Evolutionary conservation across 1,140 invertebrate species (phyloP).

Genomic region (Drosophila takahashii): DNA sequence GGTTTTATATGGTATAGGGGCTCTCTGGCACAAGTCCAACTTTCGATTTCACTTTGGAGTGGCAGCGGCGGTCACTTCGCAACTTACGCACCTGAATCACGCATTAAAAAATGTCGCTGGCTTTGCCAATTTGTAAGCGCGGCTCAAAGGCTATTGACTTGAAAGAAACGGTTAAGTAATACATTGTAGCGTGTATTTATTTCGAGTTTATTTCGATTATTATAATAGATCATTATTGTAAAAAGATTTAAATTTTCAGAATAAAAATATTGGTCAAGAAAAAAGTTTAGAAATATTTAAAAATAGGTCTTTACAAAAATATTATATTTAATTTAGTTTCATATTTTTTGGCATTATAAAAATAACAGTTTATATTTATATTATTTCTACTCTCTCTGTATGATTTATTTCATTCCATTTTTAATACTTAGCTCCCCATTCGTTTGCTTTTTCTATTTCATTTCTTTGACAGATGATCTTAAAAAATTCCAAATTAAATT

Average conservation of each 20-base stretch:
- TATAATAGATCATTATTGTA: neutral
- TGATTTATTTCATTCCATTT: too few species aligned
- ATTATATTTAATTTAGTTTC: too few species aligned
- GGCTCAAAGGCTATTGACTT: constrained; percentile 13
- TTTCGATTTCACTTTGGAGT: constrained; percentile 68
- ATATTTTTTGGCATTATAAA: too few species aligned
- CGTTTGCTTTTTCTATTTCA: neutral
- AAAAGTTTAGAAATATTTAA: too few species aligned
- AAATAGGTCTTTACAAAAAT: too few species aligned
- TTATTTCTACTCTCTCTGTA: too few species aligned
- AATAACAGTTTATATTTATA: too few species aligned
- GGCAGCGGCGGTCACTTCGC: neutral
- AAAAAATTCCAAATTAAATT: constrained; percentile 17
- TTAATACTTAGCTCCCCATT: too few species aligned
- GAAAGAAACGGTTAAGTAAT: constrained; percentile 1
- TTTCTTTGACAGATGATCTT: neutral
- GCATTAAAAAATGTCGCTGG: constrained; percentile 14
- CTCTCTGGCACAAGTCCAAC: constrained; percentile 28
- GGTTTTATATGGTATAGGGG: neutral
- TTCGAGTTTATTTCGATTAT: neutral
- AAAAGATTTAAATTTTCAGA: too few species aligned
- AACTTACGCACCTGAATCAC: constrained; percentile 36
- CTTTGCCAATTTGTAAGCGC: constrained; percentile 29
- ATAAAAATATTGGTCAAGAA: too few species aligned
- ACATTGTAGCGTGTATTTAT: neutral